A percentile compares a stretch with the other conserved stretches of the same genome.
Conservation (phyloP, 2,888 invertebrate genomes). For the Xylota sylvarum region DNA sequence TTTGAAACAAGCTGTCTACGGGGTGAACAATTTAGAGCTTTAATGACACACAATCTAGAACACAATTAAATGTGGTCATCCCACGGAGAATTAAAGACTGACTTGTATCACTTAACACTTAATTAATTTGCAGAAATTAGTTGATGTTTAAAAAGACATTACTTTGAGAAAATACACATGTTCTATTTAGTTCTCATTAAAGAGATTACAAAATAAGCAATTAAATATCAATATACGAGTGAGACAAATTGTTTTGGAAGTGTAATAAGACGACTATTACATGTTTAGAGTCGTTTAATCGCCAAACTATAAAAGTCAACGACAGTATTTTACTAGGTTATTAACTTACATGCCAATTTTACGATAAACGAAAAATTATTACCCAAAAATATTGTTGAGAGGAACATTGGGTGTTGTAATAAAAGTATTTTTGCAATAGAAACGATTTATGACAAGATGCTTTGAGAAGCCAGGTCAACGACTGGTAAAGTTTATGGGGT, state of each 20-base stretch:
- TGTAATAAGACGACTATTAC: background rate
- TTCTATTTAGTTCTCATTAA: background rate
- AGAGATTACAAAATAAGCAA: background rate
- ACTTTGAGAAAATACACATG: background rate
- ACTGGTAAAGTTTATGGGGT: background rate
- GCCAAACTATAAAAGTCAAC: background rate
- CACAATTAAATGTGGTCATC: background rate
- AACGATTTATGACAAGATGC: background rate
- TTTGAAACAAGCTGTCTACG: background rate
- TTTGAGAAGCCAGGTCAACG: background rate
- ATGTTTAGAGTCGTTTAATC: background rate
- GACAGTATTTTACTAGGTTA: background rate
- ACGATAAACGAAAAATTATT: background rate
- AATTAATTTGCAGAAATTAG: conserved; percentile 11
- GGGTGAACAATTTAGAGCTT: conserved; percentile 14
- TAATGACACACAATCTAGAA: conserved; percentile 7
- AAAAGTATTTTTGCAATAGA: background rate
- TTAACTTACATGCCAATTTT: background rate
- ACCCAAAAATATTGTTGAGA: background rate
- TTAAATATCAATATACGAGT: background rate
- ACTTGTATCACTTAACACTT: conserved; percentile 9
- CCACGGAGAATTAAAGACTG: conserved; percentile 4
- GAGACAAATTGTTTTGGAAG: background rate
- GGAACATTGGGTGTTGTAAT: background rate
- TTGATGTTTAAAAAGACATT: background rate